Conservation (phyloP, 2,797 vertebrate species). For the Cottoperca gobio region DNA sequence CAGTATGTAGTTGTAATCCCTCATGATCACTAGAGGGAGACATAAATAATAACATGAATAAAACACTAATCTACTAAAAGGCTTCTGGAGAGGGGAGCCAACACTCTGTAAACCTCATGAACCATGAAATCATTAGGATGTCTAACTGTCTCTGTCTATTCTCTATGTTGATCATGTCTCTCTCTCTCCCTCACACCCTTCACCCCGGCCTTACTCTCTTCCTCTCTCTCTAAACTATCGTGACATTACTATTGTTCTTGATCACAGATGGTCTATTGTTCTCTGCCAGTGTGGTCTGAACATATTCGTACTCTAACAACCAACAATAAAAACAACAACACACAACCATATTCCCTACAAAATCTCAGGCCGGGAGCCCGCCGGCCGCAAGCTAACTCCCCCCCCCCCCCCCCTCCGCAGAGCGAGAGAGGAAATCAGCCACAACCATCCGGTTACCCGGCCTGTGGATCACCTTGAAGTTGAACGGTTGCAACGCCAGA, state of each 20-base stretch:
- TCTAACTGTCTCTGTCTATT: neutral
- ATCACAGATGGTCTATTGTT: slow-evolving; percentile 81
- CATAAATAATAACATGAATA: neutral
- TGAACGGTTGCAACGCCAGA: no score
- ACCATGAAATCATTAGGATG: neutral
- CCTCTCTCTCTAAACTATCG: slow-evolving; percentile 23
- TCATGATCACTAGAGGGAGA: slow-evolving; percentile 29
- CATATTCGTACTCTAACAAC: slow-evolving; percentile 24
- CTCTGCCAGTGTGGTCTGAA: slow-evolving; percentile 45
- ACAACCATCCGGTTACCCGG: no score
- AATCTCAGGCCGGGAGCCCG: no score
- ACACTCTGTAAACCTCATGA: neutral
- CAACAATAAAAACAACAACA: slow-evolving; percentile 18
- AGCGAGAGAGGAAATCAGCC: no score
- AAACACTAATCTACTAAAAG: neutral
- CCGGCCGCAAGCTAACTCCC: no score
- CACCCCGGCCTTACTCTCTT: neutral
- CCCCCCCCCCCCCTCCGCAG: no score
- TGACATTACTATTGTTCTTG: slow-evolving; percentile 65
- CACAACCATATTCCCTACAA: neutral
- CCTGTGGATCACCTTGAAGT: no score
- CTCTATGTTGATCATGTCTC: neutral
- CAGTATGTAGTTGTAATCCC: neutral
- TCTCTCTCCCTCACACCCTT: neutral
- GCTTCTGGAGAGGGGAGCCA: no score